These are phyloP conservation scores for Takifugu rubripes DNA, from an alignment of 2,797 vertebrate genomes.

Conservation along the genomic window DNA sequence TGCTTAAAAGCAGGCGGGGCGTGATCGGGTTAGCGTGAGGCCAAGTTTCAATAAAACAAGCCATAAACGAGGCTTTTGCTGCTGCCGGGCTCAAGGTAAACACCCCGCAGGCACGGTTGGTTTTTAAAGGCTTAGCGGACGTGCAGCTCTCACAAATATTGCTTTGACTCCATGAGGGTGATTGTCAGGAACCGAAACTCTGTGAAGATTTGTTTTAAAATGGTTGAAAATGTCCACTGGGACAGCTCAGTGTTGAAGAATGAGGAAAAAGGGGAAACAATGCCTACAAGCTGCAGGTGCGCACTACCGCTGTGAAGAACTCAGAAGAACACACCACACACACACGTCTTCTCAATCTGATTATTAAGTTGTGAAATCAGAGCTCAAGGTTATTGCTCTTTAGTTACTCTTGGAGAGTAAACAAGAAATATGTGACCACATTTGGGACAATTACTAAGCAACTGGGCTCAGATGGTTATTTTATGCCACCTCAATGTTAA, in stretches of 20 bases:
- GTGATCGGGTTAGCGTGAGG: conserved; percentile 11
- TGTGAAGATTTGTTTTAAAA: conserved; percentile 18
- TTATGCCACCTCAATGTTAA: too few relatives aligned
- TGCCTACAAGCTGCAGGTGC: neutral
- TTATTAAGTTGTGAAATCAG: conserved; percentile 1
- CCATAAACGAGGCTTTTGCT: conserved; percentile 7
- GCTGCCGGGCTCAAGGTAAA: conserved; percentile 8
- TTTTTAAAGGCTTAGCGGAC: conserved; percentile 13
- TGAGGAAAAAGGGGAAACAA: neutral
- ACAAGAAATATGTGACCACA: too few relatives aligned
- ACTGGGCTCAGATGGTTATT: too few relatives aligned
- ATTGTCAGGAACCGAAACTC: conserved; percentile 17
- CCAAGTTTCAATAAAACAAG: conserved; percentile 7
- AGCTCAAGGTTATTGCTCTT: conserved; percentile 9
- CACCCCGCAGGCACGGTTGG: conserved; percentile 10
- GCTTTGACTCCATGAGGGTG: conserved; percentile 20
- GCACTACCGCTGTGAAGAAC: neutral
- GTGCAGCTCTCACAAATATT: neutral
- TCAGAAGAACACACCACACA: neutral
- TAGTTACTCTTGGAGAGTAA: too few relatives aligned
- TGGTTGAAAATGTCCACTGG: conserved; percentile 2
- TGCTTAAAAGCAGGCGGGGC: conserved; percentile 27
- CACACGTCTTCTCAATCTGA: neutral
- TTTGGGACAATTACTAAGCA: too few relatives aligned
- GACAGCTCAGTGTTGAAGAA: conserved; percentile 3